Evolutionary conservation across 2,113 vertebrate genomes (phyloP), one percentile per base, ranked within the genome.

Genomic region (Lamprotornis superbus): DNA sequence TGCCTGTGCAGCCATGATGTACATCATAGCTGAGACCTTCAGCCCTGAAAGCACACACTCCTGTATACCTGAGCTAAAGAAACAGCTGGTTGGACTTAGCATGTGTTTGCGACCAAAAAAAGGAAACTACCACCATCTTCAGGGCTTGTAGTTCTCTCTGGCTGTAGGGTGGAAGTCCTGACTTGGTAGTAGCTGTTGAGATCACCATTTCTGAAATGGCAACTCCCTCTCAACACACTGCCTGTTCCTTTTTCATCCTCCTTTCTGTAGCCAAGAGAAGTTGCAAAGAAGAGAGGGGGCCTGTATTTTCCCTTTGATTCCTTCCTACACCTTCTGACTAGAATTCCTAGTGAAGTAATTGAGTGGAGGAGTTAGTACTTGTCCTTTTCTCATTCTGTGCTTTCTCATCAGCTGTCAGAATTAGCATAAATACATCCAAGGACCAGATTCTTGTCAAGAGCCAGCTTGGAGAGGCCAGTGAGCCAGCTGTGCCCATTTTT

Each of bases 51-150:
- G 49, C 49, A 64, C 64, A 70, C 25, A 15, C 16, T 52, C 73
- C 64, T 87, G 37, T 64, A 71, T 90, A 92, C 92, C 94, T 97
- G 95, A 97, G 92, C 90, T 86, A 84, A 80, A 90, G 85, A 71
- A 96, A 78, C 30, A 87, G 71, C 71, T 88, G 64, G 4, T 75
- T 94, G 68, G 31, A 75, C 53, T 68, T 69, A 28, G 17, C 69
- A 53, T 59, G 25, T 7, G 15, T 33, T 89, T 90, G n/a, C 2
- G 0, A 83, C 28, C 67, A 37, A 39, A 61, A 30, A 60, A 60
- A 69, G 42, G 69, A 73, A 57, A 85, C 23, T 21, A 28, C 12
- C 46, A 67, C 23, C 53, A 21, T 20, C 37, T 71, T 39, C 39
- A 79, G n/a, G 44, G 60, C 42, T 61, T 65, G 53, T 50, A 65